Percentiles rank a stretch among this genome's conserved stretches.
phyloP scores from a whole-genome alignment of 1,140 invertebrate genomes.

The Drosophila leontia region DNA sequence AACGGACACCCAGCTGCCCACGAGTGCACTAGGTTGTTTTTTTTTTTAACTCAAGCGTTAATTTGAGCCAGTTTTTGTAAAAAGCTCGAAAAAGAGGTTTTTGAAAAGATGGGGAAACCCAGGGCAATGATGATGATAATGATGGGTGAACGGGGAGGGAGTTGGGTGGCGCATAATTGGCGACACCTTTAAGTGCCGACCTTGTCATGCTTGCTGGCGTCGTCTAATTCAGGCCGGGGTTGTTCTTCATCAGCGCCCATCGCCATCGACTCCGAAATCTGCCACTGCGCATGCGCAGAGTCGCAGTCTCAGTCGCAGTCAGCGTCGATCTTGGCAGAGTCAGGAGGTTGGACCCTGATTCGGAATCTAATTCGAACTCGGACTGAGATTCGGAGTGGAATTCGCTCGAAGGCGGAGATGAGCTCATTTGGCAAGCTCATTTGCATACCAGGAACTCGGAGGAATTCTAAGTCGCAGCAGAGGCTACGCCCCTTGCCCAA shows the following conservation, averaged over 20 bases:
- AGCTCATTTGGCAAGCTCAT: constrained; percentile 57
- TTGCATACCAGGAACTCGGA: constrained; percentile 68
- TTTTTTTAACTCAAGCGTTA: constrained; percentile 61
- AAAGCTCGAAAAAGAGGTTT: constrained; percentile 27
- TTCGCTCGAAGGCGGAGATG: constrained; percentile 35
- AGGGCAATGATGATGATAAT: not conserved
- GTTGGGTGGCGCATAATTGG: constrained; percentile 61
- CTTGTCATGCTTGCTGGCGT: constrained; percentile 80
- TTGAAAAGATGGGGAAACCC: constrained; percentile 13
- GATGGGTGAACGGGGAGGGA: not conserved
- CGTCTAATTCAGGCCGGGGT: constrained; percentile 82
- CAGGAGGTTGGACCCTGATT: constrained; percentile 12
- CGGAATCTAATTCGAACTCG: constrained; percentile 1
- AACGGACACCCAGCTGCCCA: constrained; percentile 38
- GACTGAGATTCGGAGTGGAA: constrained; percentile 1
- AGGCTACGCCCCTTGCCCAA: constrained; percentile 28
- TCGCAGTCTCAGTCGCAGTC: constrained; percentile 16
- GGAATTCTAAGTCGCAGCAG: constrained; percentile 48
- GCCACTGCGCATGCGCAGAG: constrained; percentile 11
- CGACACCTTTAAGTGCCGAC: constrained; percentile 82
- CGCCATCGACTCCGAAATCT: constrained; percentile 39
- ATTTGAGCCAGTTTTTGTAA: constrained; percentile 76
- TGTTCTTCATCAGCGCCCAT: constrained; percentile 80
- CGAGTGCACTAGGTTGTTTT: constrained; percentile 45
- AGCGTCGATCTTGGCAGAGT: constrained; percentile 17